phyloP scores from a whole-genome alignment of 1,140 invertebrate species.

The Zaprionus kolodkinae region DNA sequence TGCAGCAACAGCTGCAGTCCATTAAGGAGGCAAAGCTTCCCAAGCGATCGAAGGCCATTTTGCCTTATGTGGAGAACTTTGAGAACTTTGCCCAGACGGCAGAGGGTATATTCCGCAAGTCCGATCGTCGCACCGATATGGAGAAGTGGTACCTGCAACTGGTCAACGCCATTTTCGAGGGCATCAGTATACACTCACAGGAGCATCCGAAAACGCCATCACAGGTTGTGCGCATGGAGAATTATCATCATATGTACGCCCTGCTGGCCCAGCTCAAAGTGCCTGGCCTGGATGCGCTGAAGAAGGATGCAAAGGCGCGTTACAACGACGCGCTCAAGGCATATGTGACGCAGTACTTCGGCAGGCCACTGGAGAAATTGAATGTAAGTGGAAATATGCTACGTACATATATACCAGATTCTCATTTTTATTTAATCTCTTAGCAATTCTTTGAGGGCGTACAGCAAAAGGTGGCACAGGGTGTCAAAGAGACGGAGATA shows the following conservation, averaged over 20 bases:
- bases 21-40: constrained; percentile 91
- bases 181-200: constrained; percentile 90
- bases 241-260: constrained; percentile 97
- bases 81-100: constrained; percentile 95
- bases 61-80: constrained; percentile 96
- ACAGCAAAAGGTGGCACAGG: constrained; percentile 94
- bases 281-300: constrained; percentile 92
- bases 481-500: constrained; percentile 98
- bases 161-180: constrained; percentile 93
- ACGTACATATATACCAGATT: background rate
- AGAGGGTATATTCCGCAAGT: constrained; percentile 94
- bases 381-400: constrained; percentile 88
- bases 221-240: constrained; percentile 98
- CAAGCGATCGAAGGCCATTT: constrained; percentile 93
- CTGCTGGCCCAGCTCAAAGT: constrained; percentile 96
- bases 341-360: constrained; percentile 98
- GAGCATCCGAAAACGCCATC: constrained; percentile 97
- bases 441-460: constrained; percentile 98
- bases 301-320: constrained; percentile 95
- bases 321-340: constrained; percentile 95
- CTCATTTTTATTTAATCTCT: background rate
- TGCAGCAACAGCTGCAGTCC: constrained; percentile 93
- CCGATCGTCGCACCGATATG: constrained; percentile 95
- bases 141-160: constrained; percentile 97
- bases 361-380: constrained; percentile 96